A percentile compares a stretch with the other conserved stretches of the same genome.
phyloP scores from a whole-genome alignment of 1,140 invertebrate genomes.

The Schlechtendalia chinensis region DNA sequence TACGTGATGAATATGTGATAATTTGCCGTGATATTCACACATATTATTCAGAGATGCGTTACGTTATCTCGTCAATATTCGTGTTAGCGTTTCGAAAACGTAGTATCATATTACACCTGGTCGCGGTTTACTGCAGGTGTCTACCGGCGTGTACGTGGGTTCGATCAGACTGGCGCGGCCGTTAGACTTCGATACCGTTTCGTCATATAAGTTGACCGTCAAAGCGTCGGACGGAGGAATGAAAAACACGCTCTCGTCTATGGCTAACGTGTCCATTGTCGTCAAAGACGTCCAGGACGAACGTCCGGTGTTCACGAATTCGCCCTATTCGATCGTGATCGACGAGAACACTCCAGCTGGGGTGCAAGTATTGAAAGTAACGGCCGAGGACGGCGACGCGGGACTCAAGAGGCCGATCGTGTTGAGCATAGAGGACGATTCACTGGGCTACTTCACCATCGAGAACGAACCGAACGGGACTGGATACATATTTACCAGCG shows the following conservation, averaged over 20 bases:
- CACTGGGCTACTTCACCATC: slow-evolving; percentile 68
- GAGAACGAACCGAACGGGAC: slow-evolving; percentile 55
- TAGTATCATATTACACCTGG: no score
- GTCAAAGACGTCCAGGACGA: slow-evolving; percentile 79
- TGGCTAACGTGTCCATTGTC: slow-evolving; percentile 71
- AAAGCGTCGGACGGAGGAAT: slow-evolving; percentile 66
- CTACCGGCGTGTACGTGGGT: slow-evolving; percentile 70
- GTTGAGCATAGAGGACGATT: slow-evolving; percentile 68
- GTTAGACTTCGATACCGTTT: slow-evolving; percentile 72
- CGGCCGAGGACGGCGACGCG: slow-evolving; percentile 74
- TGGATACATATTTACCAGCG: slow-evolving; percentile 62
- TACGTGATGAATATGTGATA: no score
- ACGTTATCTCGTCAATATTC: no score
- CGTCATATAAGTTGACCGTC: slow-evolving; percentile 69
- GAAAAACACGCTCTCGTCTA: slow-evolving; percentile 62
- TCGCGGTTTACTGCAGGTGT: slow-evolving; percentile 57
- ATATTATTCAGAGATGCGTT: no score
- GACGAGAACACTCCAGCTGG: slow-evolving; percentile 68
- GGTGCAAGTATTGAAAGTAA: slow-evolving; percentile 65
- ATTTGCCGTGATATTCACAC: no score
- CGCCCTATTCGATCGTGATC: slow-evolving; percentile 73
- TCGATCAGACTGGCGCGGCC: slow-evolving; percentile 64
- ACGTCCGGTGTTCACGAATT: slow-evolving; percentile 73
- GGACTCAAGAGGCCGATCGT: slow-evolving; percentile 65
- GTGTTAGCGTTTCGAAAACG: no score